Percentiles rank a stretch among this genome's conserved stretches.
These are phyloP conservation scores for Temnothorax rugatulus DNA, from an alignment of 2,888 invertebrate species.

Conservation along the genomic window DNA sequence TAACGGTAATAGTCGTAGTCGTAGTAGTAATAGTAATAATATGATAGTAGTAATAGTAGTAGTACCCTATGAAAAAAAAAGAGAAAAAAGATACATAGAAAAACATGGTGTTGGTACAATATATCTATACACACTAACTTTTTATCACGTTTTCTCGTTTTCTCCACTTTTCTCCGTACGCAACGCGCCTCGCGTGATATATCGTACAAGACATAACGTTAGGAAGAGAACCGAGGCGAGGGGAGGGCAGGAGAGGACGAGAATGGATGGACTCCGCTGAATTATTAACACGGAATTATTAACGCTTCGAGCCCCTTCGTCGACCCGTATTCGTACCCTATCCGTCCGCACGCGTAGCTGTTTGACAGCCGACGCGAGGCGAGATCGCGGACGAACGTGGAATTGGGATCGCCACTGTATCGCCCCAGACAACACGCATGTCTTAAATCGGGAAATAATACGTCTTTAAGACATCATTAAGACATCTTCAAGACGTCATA, in stretches of 20 bases:
- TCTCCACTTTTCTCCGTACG: slow-evolving; percentile 59
- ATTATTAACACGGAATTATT: background rate
- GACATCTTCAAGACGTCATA: no score
- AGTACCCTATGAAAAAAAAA: slow-evolving; percentile 70
- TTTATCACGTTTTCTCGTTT: slow-evolving; percentile 75
- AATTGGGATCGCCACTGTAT: background rate
- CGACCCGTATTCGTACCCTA: background rate
- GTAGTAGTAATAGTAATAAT: slow-evolving; percentile 56
- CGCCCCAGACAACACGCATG: no score
- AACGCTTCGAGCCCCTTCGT: background rate
- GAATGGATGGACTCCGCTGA: background rate
- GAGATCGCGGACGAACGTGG: background rate
- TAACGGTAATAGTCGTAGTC: slow-evolving; percentile 59
- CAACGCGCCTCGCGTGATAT: slow-evolving; percentile 60
- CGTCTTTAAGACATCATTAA: no score
- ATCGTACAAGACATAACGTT: slow-evolving; percentile 52
- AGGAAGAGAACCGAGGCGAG: slow-evolving; percentile 43
- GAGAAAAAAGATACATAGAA: slow-evolving; percentile 74
- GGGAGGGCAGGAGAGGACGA: background rate
- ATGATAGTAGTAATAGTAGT: slow-evolving; percentile 48
- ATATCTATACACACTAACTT: slow-evolving; percentile 70
- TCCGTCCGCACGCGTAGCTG: background rate
- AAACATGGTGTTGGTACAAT: slow-evolving; percentile 75
- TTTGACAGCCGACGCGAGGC: background rate
- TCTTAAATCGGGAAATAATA: no score